A percentile compares a stretch with the other conserved stretches of the same genome.
Conservation (phyloP, 2,113 vertebrate genomes). For the Melospiza melodia region DNA sequence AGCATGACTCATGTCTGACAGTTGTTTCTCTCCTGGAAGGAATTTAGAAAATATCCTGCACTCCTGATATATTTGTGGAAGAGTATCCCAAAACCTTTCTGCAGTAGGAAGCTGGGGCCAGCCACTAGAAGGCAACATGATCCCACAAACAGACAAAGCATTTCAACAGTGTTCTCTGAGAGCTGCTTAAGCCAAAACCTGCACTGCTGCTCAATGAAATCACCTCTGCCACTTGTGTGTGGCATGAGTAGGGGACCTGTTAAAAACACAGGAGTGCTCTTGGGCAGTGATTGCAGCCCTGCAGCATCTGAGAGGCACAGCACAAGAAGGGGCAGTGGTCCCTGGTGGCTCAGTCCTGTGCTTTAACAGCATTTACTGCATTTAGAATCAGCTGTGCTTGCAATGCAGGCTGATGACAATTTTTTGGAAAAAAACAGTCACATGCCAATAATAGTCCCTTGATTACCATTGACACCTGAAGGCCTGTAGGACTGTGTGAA, state of each 20-base stretch:
- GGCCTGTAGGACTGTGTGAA: background rate
- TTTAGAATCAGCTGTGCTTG: background rate
- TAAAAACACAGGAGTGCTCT: background rate
- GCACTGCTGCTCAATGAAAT: background rate
- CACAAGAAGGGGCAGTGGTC: background rate
- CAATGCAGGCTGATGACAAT: background rate
- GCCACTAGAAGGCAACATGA: conserved; percentile 67
- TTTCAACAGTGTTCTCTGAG: background rate
- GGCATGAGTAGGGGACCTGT: background rate
- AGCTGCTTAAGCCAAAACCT: background rate
- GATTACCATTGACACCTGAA: background rate
- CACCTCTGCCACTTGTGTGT: background rate
- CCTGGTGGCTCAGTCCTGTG: background rate
- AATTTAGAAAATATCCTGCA: background rate
- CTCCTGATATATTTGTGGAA: background rate
- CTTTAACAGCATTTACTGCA: background rate
- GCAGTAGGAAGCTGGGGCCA: background rate
- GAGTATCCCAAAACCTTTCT: background rate
- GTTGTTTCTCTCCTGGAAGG: background rate
- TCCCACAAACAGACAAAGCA: conserved; percentile 5
- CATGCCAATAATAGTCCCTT: background rate
- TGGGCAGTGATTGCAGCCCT: background rate
- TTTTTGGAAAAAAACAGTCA: background rate
- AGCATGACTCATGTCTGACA: accelerated
- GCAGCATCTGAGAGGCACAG: background rate